Base-by-base conservation (phyloP, 1,140 invertebrate genomes). In the Aphidius gifuensis region DNA sequence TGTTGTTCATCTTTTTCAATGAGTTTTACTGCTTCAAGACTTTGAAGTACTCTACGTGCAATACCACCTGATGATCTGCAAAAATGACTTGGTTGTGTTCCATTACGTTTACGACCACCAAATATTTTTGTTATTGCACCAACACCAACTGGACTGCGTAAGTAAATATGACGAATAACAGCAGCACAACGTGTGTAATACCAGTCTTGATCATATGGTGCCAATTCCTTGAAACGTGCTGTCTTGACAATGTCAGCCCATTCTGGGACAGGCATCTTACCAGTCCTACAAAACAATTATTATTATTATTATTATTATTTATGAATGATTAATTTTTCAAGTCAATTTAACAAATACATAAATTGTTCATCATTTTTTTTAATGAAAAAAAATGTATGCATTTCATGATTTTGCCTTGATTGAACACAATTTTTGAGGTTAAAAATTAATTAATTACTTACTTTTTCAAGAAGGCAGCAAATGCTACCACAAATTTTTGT, bases 171-270 rank as follows among this genome's bases (percentile, higher is more conserved):
- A 68, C 97, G 85, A 54, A 96, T 90, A 54, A 97, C 84, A 11
- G 94, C 94, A 59, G 96, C 93, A 82, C 94, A 95, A 68, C 97
- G 85, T 46, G 92, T 90, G 76, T 94, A 99, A 78, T 93, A 99
- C 97, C 97, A 99, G 75, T 99, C 97, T 54, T 93, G 92, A 80
- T 99, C 95, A 71, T 96, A 97, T 1, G 97, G 97, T 50, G 96
- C 94, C 66, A 99, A 82, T 82, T 99, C 97, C 83, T 99, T 99
- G 85, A 90, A 93, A 69, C 88, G 87, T 57, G 90, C 95, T 23
- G 93, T 93, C 79, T 99, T 99, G 0, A 99, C 94, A 55, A 98
- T 85, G 80, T 99, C 96, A 66, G 94, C 90, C 89, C 96, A 98
- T 75, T 99, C 96, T 64, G 97, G 97, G 39, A 97, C 91, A 82